Base-by-base conservation (phyloP, 2,797 vertebrate genomes). In the Dromococcyx pavoninus region DNA sequence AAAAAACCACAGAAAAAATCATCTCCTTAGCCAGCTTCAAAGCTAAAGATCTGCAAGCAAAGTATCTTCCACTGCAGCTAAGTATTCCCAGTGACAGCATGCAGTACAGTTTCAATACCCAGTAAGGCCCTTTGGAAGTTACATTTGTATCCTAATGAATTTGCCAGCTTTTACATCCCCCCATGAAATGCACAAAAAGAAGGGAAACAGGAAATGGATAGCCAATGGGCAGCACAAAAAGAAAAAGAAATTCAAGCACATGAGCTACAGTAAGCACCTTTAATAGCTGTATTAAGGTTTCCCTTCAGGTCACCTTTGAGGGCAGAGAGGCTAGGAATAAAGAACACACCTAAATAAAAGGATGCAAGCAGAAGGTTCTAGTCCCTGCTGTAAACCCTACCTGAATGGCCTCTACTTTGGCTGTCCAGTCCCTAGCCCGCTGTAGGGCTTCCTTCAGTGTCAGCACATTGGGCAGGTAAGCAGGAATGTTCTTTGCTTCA, bases 401-500 rank as follows among this genome's bases (percentile, higher is more conserved):
- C 98, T 99, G 99, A 96, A 99, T 98, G 92, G 99, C 98, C 89
- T 99, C 99, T 94, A 99, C 99, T 97, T 99, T 99, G 41, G 98
- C 74, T 11, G 98, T 99, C 99, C 99, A 99, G 86, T 99, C 99
- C 97, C 98, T 99, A 80, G 99, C 99, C 93, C 99, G 99, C 78
- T 99, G 99, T 50, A 99, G 97, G 33, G 99, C 99, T 82, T 99
- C 99, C 96, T 98, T 98, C 61, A 99, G 98, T 32, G 99, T 98
- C 94, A 99, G 90, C 72, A 99, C 98, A 62, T 99, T 99, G 43
- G 99, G 99, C 25, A 99, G 97, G 95, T 99, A 99, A 5, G 99
- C 99, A 78, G 99, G 99, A 96, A 99, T 99, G 97, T 99, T 99
- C 97, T 98, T 98, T 10, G 99, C 99, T 97, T 99, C 99, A 25